Conservation (phyloP, 2,888 invertebrate species). For the Nephrocerus scutellatus region DNA sequence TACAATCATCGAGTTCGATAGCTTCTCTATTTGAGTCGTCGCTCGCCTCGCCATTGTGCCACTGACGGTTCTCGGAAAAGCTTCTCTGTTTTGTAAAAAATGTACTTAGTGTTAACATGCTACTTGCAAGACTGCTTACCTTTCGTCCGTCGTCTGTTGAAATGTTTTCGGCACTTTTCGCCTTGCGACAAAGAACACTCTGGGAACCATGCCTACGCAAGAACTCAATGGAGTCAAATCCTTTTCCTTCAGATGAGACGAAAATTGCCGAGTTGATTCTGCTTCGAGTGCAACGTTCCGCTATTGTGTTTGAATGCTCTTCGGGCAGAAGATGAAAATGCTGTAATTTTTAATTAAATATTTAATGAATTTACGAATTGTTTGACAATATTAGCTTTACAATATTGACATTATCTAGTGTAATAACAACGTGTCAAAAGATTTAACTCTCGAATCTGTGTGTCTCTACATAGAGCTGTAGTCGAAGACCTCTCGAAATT, state of each 20-base stretch:
- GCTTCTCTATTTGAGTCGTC: constrained; percentile 12
- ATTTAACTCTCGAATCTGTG: too few species aligned
- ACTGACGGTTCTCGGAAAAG: constrained; percentile 40
- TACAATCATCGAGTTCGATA: constrained; percentile 19
- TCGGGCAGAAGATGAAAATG: constrained; percentile 67
- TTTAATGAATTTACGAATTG: too few species aligned
- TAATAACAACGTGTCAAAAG: too few species aligned
- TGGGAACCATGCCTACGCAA: constrained; percentile 72
- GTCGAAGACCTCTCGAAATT: too few species aligned
- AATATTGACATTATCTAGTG: too few species aligned
- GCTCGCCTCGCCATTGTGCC: constrained; percentile 41
- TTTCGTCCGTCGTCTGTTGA: constrained; percentile 49
- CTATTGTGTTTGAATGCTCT: constrained; percentile 58
- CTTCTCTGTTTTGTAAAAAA: constrained; percentile 33
- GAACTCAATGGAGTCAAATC: constrained; percentile 74
- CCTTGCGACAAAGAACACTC: constrained; percentile 71
- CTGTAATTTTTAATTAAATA: too few species aligned
- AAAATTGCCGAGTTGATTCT: constrained; percentile 82
- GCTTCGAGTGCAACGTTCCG: constrained; percentile 58
- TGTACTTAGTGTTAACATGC: constrained; percentile 3
- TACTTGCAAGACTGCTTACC: constrained; percentile 27
- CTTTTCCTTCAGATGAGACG: constrained; percentile 66
- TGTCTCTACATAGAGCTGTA: too few species aligned
- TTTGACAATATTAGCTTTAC: too few species aligned
- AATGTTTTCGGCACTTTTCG: constrained; percentile 66